A percentile compares a stretch with the other conserved stretches of the same genome.
Evolutionary conservation across 2,797 vertebrate genomes (phyloP).

Genomic region (Clarias pachynema): DNA sequence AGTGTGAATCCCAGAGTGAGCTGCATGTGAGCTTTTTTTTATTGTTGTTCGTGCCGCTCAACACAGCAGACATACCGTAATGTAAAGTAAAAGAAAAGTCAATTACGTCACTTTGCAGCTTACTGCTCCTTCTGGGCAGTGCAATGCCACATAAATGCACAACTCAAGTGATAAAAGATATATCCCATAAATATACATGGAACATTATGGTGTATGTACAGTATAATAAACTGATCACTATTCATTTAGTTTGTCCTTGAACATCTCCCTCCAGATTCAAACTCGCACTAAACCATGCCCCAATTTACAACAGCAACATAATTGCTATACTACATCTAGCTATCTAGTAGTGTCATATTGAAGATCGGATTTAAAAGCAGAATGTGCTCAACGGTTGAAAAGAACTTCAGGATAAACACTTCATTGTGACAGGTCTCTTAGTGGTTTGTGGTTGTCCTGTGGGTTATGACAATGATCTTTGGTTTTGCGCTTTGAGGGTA

Average conservation of each 20-base stretch:
- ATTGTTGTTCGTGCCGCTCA: not conserved
- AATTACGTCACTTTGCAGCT: not conserved
- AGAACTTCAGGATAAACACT: not conserved
- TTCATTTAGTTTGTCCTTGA: not conserved
- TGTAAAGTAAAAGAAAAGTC: slow-evolving; percentile 3
- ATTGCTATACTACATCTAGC: too few relatives aligned
- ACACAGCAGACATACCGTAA: not conserved
- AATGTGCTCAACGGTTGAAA: not conserved
- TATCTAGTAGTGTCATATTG: not conserved
- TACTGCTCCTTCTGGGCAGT: not conserved
- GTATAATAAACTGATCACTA: not conserved
- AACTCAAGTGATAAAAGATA: too few relatives aligned
- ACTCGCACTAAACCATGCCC: not conserved
- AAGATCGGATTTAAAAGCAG: not conserved
- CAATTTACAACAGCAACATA: not conserved
- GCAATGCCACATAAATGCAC: not conserved
- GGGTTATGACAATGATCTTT: slow-evolving; percentile 6
- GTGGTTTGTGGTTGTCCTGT: slow-evolving; percentile 18
- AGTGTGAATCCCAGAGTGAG: not conserved
- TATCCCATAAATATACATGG: not conserved
- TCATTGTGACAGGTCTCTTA: not conserved
- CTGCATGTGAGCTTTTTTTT: not conserved
- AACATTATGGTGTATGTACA: not conserved
- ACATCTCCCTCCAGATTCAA: not conserved
- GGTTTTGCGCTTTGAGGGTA: not conserved